Base-by-base conservation (phyloP, 2,888 invertebrate species). In the Cephalotes varians region DNA sequence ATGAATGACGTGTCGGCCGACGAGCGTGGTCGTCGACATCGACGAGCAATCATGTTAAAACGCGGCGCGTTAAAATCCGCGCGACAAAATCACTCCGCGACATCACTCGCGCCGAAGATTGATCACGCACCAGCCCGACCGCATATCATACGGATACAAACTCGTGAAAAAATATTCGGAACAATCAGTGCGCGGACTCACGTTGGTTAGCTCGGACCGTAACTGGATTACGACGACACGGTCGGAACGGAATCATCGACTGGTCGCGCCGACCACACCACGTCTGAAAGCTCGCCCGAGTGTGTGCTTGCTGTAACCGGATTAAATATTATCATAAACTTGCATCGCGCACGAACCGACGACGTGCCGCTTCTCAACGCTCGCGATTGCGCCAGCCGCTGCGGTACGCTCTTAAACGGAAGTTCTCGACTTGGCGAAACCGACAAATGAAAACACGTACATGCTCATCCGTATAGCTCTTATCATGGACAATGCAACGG, bases 281-380 rank as follows among this genome's bases (percentile, higher is more conserved):
- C 37, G 31, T 58, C 25, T 40, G 64, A 44, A 40, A 64, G 5
- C 62, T 64, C 40, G 21, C 31, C 15, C 10, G 12, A 28, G 44
- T 67, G 28, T 51, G 77, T 58, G 56, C 49, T 49, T 18, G 79
- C 86, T 84, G 56, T 93, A 93, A 93, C 88, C 87, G 92, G 93
- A 93, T 93, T 93, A 92, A 91, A 93, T 93, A 93, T 93, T 92
- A 92, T 92, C 91, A 92, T 93, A 92, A 93, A 92, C 91, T n/a
- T 90, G 9, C 64, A 40, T 83, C 85, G 89, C 85, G 82, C 84
- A 86, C 72, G 60, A 71, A 64, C 81, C 40, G 51, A 25, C 44
- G 56, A 37, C 56, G 31, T 47, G 34, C 28, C 73, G 71, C 37
- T 18, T 31, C 18, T 25, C 25, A 18, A 69, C 34, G 51, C 21